phyloP scores from a whole-genome alignment of 2,888 invertebrate species.

The Mylabris sibirica region DNA sequence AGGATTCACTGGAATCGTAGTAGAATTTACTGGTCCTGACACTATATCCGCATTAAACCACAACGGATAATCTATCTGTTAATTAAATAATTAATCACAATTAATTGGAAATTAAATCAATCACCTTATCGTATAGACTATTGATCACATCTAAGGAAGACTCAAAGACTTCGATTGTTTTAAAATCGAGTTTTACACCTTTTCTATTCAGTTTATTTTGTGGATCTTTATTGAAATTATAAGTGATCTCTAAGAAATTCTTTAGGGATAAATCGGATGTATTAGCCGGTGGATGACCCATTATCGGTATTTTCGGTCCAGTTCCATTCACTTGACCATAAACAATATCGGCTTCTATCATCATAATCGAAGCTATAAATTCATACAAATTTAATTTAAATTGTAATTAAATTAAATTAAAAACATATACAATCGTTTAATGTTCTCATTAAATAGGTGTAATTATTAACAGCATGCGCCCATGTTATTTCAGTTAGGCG shows the following conservation, averaged over 20 bases:
- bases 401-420: background rate
- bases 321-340: slow-evolving; percentile 68
- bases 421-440: slow-evolving; percentile 60
- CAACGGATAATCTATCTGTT: slow-evolving; percentile 75
- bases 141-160: slow-evolving; percentile 64
- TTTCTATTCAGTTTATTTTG: slow-evolving; percentile 62
- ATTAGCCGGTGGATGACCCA: slow-evolving; percentile 84
- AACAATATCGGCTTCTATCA: slow-evolving; percentile 88
- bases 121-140: slow-evolving; percentile 57
- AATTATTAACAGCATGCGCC: slow-evolving; percentile 87
- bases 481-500: slow-evolving; percentile 80
- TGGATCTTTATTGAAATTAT: slow-evolving; percentile 65
- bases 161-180: slow-evolving; percentile 76
- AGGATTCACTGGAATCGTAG: slow-evolving; percentile 70
- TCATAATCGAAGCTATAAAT: slow-evolving; percentile 60
- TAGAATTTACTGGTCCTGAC: slow-evolving; percentile 73
- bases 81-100: slow-evolving; percentile 35
- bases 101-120: slow-evolving; percentile 26
- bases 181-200: slow-evolving; percentile 90
- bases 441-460: slow-evolving; percentile 68
- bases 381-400: background rate
- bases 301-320: slow-evolving; percentile 71
- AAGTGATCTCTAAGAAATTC: slow-evolving; percentile 67
- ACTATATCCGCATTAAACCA: slow-evolving; percentile 92
- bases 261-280: slow-evolving; percentile 78